phyloP scores from a whole-genome alignment of 23 tunicate species.

The Clavelina lepadiformis region DNA sequence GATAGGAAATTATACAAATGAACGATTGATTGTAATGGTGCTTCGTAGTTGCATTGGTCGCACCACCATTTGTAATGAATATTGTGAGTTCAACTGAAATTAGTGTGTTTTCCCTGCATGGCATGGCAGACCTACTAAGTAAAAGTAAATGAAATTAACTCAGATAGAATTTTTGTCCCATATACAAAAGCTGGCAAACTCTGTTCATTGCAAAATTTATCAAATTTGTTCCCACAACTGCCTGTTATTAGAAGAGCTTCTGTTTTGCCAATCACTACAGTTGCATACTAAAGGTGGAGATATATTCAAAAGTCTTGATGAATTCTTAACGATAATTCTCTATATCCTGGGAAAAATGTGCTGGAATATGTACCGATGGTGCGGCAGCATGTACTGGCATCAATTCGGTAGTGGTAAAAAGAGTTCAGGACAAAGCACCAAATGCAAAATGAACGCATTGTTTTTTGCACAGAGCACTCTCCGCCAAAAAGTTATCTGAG shows the following conservation, averaged over 20 bases:
- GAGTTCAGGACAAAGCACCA: conserved; percentile 50
- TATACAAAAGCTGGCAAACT: no score
- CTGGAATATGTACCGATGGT: conserved; percentile 46
- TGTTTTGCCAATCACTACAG: conserved; percentile 46
- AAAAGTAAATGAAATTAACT: no score
- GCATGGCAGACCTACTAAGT: no score
- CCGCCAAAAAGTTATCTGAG: conserved; percentile 41
- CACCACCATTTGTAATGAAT: no score
- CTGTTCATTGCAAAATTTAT: no score
- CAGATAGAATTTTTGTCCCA: no score
- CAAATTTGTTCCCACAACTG: no score
- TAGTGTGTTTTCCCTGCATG: no score
- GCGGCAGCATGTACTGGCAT: conserved; percentile 52
- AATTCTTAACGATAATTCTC: conserved; percentile 24
- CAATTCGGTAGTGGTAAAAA: conserved; percentile 43
- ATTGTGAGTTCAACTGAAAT: no score
- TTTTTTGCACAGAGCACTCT: conserved; percentile 52
- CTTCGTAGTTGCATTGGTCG: no score
- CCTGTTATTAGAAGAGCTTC: conserved; percentile 37
- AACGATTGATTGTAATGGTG: no score
- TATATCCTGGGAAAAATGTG: conserved; percentile 36
- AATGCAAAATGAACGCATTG: conserved; percentile 45
- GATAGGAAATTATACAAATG: no score
- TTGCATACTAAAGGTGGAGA: conserved; percentile 55
- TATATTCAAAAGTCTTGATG: conserved; percentile 25